Evolutionary conservation across 2,888 invertebrate genomes (phyloP).

Genomic region (Eudemis profundana): DNA sequence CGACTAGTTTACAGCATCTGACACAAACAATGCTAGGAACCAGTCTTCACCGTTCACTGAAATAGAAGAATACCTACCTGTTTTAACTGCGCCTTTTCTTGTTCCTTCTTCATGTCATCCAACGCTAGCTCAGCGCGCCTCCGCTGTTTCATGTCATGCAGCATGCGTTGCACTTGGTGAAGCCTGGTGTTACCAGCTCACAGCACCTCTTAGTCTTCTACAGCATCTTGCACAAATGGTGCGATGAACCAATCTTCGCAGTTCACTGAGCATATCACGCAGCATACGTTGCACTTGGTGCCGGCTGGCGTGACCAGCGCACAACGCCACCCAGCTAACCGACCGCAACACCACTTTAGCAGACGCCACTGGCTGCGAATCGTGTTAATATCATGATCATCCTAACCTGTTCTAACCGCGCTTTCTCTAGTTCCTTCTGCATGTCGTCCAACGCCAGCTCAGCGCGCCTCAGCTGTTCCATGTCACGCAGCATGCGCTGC

Average conservation of each 20-base stretch:
- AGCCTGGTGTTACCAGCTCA: slow-evolving; percentile 56
- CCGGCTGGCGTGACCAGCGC: slow-evolving; percentile 56
- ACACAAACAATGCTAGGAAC: background rate
- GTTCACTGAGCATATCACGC: slow-evolving; percentile 96
- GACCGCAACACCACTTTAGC: no score
- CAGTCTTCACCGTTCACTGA: no score
- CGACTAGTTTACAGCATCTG: no score
- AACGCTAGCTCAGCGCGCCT: slow-evolving; percentile 95
- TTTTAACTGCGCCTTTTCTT: slow-evolving; percentile 63
- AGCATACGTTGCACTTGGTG: slow-evolving; percentile 96
- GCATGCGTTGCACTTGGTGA: slow-evolving; percentile 94
- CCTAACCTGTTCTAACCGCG: slow-evolving; percentile 89
- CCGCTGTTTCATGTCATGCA: slow-evolving; percentile 96
- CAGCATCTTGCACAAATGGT: no score
- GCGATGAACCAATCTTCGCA: no score
- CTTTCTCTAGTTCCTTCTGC: slow-evolving; percentile 93
- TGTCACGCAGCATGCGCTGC: slow-evolving; percentile 96
- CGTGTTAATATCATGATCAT: background rate
- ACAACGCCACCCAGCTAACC: no score
- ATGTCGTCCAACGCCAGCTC: slow-evolving; percentile 94
- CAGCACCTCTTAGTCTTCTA: background rate
- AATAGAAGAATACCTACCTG: background rate
- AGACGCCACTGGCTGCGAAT: no score
- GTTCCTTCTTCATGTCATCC: slow-evolving; percentile 92
- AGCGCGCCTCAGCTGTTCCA: slow-evolving; percentile 96